Evolutionary conservation across 2,888 invertebrate genomes (phyloP), one percentile per base, ranked within the genome.

Genomic region (Tinea semifulvella): DNA sequence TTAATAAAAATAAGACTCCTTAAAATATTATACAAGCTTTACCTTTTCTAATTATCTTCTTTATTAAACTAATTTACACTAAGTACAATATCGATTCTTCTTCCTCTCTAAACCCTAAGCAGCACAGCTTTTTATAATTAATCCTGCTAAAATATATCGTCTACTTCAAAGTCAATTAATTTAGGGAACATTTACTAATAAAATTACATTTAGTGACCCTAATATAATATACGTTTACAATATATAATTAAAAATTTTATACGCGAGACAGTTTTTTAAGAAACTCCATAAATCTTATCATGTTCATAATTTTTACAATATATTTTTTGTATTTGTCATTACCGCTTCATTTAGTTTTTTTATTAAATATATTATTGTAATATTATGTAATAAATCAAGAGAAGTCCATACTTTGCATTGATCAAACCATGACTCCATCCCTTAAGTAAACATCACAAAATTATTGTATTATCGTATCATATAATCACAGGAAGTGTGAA

Each of bases 141-240:
- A 45, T 31, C 16, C 36, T 36, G 52, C 47, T 36, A 44, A 47
- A 49, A 49, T 10, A 48, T 56, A 68, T 65, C 75, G 79, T 84
- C 87, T 85, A 85, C 85, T 85, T 88, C 87, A 86, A 88, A 88
- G 89, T 89, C 89, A 89, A 89, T 89, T 89, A 89, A 84, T 87
- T 84, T 88, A 88, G 89, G 89, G 89, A 89, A 88, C 89, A 89
- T 86, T 83, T 84, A 84, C 68, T 74, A 75, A 73, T 66, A 36
- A 16, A 17, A 36, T 7, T 36, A 35, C 11, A n/a, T 7, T 22
- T 36, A 36, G 5, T 56, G 70, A 75, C 75, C 70, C 71, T 79
- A 76, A 65, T 75, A 77, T 63, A 55, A 46, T 56, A 54, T 67
- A 52, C 74, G 16, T n/a, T 20, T 40, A 5, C 11, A 14, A 18